Percentiles rank a stretch among this genome's conserved stretches.
These are phyloP conservation scores for Bovichtus variegatus DNA, from an alignment of 2,797 vertebrate genomes.

Conservation along the genomic window DNA sequence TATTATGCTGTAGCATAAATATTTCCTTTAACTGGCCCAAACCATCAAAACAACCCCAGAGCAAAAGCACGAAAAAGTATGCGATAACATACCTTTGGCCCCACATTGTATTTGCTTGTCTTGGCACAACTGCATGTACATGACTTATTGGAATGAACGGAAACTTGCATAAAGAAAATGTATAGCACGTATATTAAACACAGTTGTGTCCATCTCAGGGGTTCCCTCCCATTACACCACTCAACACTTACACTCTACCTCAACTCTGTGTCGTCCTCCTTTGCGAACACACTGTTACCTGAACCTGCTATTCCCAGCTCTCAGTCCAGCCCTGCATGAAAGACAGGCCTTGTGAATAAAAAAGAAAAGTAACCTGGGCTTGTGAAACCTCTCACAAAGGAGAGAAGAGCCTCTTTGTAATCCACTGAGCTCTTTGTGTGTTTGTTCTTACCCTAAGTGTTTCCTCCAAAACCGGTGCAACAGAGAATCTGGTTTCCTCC, in stretches of 20 bases:
- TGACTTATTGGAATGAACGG: slow-evolving; percentile 4
- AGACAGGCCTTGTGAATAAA: slow-evolving; percentile 64
- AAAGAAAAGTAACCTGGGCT: slow-evolving; percentile 47
- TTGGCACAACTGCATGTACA: slow-evolving; percentile 17
- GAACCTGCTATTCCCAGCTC: slow-evolving; percentile 71
- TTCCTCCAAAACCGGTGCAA: slow-evolving; percentile 59
- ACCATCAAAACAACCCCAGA: background rate
- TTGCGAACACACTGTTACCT: slow-evolving; percentile 62
- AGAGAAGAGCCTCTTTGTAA: slow-evolving; percentile 76
- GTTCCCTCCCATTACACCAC: slow-evolving; percentile 29
- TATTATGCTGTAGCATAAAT: background rate
- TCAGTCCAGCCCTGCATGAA: slow-evolving; percentile 55
- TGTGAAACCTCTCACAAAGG: slow-evolving; percentile 68
- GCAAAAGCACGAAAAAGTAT: background rate
- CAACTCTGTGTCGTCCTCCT: slow-evolving; percentile 16
- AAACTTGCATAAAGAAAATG: background rate
- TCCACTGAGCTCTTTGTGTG: slow-evolving; percentile 52
- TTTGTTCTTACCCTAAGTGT: slow-evolving; percentile 58
- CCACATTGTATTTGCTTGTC: slow-evolving; percentile 20
- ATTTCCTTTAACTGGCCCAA: slow-evolving; percentile 4
- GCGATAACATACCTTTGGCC: background rate
- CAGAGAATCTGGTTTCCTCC: slow-evolving; percentile 65
- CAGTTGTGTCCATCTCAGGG: slow-evolving; percentile 18
- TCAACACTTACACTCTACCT: slow-evolving; percentile 43
- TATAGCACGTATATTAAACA: background rate